phyloP scores from a whole-genome alignment of 2,113 vertebrate genomes.

The Phainopepla nitens region DNA sequence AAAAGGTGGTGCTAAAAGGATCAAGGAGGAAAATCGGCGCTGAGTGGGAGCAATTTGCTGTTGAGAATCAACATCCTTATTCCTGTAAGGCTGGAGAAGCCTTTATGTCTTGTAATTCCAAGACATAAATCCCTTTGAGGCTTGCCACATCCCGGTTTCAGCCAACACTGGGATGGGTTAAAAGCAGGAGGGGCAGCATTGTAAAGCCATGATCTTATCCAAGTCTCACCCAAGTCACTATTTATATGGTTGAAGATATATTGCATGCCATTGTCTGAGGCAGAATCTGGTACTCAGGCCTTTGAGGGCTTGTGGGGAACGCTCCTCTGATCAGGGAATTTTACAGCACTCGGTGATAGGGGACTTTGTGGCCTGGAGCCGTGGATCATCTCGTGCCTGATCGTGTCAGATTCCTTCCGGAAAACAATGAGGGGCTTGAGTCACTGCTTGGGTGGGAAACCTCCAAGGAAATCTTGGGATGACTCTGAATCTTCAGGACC shows the following conservation, averaged over 20 bases:
- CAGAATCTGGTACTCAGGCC: not conserved
- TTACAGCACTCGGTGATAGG: constrained; percentile 47
- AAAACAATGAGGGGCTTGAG: constrained; percentile 30
- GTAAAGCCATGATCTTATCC: constrained; percentile 60
- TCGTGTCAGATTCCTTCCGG: constrained; percentile 19
- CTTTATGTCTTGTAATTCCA: constrained; percentile 10
- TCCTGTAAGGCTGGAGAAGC: constrained; percentile 32
- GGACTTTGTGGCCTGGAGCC: constrained; percentile 5
- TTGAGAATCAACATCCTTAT: constrained; percentile 56
- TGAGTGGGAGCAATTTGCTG: constrained; percentile 42
- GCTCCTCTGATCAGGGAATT: constrained; percentile 32
- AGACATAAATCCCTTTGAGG: constrained; percentile 51
- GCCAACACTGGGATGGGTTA: not conserved
- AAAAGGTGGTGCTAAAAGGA: constrained; percentile 33
- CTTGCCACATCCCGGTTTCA: constrained; percentile 53
- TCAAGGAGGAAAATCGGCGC: constrained; percentile 14
- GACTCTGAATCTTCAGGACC: not conserved
- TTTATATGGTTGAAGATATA: constrained; percentile 48
- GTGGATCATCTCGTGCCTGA: not conserved
- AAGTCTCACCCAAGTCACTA: not conserved
- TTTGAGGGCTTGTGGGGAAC: not conserved
- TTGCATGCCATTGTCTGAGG: constrained; percentile 32
- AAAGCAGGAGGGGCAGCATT: constrained; percentile 60
- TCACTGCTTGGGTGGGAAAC: constrained; percentile 27
- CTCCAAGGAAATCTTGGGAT: not conserved